Evolutionary conservation across 2,113 vertebrate genomes (phyloP), one percentile per base, ranked within the genome.

Genomic region (Drymodes brunneopygia): DNA sequence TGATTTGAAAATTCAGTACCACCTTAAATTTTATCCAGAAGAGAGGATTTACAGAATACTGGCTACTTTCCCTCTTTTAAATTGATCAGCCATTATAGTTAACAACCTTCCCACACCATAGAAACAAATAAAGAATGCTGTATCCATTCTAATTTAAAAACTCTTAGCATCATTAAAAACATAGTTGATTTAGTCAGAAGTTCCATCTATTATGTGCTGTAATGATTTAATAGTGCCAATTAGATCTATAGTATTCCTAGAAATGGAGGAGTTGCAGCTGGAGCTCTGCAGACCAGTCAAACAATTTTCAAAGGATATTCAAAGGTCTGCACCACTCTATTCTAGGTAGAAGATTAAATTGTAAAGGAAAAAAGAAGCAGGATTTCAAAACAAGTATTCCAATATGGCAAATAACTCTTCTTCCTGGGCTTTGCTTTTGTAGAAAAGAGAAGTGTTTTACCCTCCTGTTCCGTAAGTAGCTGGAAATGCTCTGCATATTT

Each of bases 161-260:
- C 78, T 82, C 88, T 95, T 91, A 91, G 89, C 71, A 69, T 96
- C 83, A 93, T 97, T 97, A 92, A 96, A 94, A 96, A 92, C 80
- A 92, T 61, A 85, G 81, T 51, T 94, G 78, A 83, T 96, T 94
- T 92, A 96, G 78, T 94, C 84, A 93, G 93, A 97, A 96, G 83
- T 96, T 94, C 86, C 87, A 90, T 96, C 94, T 95, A 85, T 96
- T 94, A 89, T 92, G 67, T 82, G 40, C 74, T 58, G 69, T 90
- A 96, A 95, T 97, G 88, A 96, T 94, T 96, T 97, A 96, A 97
- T 90, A 94, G 57, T 51, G 45, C 79, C 94, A 96, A 92, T 96
- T 96, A 96, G 81, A 96, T 77, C 86, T 79, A 94, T 12, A 88
- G 66, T 91, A 90, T 94, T 95, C 74, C 86, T 94, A 97, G 93